Evolutionary conservation across 1,140 invertebrate species (phyloP), one percentile per base, ranked within the genome.

Genomic region (Diorhabda carinulata): DNA sequence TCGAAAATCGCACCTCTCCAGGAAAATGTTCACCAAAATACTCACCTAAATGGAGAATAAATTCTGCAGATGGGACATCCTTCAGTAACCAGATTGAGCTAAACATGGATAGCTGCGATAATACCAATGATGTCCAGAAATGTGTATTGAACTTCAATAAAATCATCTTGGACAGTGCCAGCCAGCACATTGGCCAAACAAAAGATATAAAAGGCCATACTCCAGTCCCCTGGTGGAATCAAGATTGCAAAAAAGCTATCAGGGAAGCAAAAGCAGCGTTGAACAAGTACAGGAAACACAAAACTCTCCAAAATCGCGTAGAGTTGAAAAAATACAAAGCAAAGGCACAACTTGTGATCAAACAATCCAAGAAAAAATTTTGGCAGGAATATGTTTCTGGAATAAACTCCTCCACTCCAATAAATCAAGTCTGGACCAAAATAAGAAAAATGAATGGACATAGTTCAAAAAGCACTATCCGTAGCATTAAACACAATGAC

Each of bases 151-250:
- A 25, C 25, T 25, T 25, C 1, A 25, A 25, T 25, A 25, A 25
- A 25, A 25, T 25, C 25, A 25, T 25, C 25, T 25, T 25, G 25
- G 25, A 25, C 2, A 25, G 25, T 25, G 25, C 25, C 25, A 25
- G 25, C 25, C 25, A 25, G 25, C 25, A 25, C 25, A 25, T 25
- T 25, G 25, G 25, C 25, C 25, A 25, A 25, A 25, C 25, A 25
- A 25, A 25, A 25, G 25, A 25, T 25, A 25, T 25, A 25, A 25
- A 25, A 25, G 25, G 25, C 25, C 72, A 74, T 68, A 73, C 75
- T 45, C 72, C 66, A 65, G 66, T 74, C 8, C 76, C 78, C 3
- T 81, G 80, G 77, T 80, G 74, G 76, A 80, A 78, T 52, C 58
- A 72, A 47, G 70, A 78, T 43, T 81, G 79, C 66, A 44, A 72